Conservation (phyloP, 2,888 invertebrate species). For the Agrochola litura region DNA sequence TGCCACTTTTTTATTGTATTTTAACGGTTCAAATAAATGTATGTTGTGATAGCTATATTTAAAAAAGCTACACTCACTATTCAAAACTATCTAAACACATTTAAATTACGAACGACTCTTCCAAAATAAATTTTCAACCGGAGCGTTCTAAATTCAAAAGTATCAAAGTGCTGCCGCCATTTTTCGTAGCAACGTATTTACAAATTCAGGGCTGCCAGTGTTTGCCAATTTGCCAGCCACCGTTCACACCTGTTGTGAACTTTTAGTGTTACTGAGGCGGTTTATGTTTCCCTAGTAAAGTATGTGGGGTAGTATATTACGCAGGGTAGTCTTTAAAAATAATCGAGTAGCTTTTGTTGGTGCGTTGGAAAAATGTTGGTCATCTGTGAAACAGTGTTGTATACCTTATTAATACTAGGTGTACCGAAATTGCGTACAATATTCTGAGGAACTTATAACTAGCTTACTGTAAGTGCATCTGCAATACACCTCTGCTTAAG, state of each 20-base stretch:
- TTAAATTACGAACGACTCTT: constrained; percentile 17
- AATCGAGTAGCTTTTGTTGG: constrained; percentile 6
- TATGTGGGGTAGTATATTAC: constrained; percentile 34
- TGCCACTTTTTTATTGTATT: too few relatives aligned
- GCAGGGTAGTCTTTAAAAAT: constrained; percentile 31
- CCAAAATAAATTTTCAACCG: constrained; percentile 11
- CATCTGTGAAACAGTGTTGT: neutral
- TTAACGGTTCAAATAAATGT: neutral
- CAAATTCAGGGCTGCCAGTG: constrained; percentile 56
- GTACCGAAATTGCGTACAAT: too few relatives aligned
- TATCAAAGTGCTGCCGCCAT: constrained; percentile 44
- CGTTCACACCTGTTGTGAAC: constrained; percentile 76
- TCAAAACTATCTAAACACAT: constrained; percentile 2
- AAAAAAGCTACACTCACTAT: neutral
- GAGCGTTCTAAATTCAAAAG: constrained; percentile 41
- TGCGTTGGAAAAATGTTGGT: constrained; percentile 1
- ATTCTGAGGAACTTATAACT: neutral
- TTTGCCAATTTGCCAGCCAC: constrained; percentile 61
- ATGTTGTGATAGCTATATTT: neutral
- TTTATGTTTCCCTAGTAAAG: constrained; percentile 42
- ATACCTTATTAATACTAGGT: neutral
- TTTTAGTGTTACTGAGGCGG: constrained; percentile 69
- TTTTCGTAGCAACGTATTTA: constrained; percentile 54
- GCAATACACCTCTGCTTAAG: too few relatives aligned
- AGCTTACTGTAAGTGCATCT: neutral